Conservation (phyloP, 2,888 invertebrate genomes). For the Hirtodrosophila trivittata region DNA sequence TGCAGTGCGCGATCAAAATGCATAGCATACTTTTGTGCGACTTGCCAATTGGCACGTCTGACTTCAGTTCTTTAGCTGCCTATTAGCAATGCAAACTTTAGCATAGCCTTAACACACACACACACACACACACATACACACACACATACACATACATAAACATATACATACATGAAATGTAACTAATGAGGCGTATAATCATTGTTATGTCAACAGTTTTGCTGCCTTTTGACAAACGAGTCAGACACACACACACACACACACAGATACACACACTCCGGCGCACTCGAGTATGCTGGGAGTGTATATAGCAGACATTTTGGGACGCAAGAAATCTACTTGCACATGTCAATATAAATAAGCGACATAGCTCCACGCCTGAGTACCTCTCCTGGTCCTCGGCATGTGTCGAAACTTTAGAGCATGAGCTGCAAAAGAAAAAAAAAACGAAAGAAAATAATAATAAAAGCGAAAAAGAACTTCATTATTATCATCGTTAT, state of each 20-base stretch:
- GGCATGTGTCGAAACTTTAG: slow-evolving; percentile 60
- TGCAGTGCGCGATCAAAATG: slow-evolving; percentile 25
- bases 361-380: slow-evolving; percentile 47
- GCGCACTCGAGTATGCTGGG: slow-evolving; percentile 24
- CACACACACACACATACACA: slow-evolving; percentile 4
- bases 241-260: slow-evolving; percentile 32
- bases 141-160: slow-evolving; percentile 26
- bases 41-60: slow-evolving; percentile 38
- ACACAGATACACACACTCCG: slow-evolving; percentile 4
- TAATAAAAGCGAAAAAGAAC: slow-evolving; percentile 28
- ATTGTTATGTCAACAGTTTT: slow-evolving; percentile 79
- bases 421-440: slow-evolving; percentile 29
- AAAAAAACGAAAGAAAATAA: slow-evolving; percentile 1
- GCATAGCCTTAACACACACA: slow-evolving; percentile 3
- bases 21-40: slow-evolving; percentile 42
- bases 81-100: slow-evolving; percentile 38
- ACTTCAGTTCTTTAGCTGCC: slow-evolving; percentile 31
- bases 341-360: slow-evolving; percentile 75
- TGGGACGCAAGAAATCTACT: slow-evolving; percentile 53
- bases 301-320: slow-evolving; percentile 42
- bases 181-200: slow-evolving; percentile 80
- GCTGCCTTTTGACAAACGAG: slow-evolving; percentile 75
- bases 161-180: slow-evolving; percentile 47
- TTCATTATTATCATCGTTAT: slow-evolving; percentile 68
- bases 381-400: slow-evolving; percentile 14